phyloP scores from a whole-genome alignment of 2,113 vertebrate species.

The Parotia lawesii region DNA sequence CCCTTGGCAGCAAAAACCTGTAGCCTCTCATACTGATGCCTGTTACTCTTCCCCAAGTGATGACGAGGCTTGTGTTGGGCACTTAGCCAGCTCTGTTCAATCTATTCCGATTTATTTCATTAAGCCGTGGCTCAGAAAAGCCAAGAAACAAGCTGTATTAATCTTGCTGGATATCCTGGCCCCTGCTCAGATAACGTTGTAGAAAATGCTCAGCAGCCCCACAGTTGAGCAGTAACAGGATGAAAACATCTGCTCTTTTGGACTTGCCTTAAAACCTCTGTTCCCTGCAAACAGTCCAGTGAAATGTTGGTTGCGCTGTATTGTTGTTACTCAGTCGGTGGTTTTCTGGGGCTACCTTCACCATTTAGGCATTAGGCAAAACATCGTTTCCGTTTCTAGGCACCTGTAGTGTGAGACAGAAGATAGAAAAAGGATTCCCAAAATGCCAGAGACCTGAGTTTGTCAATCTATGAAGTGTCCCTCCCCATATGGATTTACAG shows the following conservation, averaged over 20 bases:
- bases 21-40: neutral
- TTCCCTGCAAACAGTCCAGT: neutral
- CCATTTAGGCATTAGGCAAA: neutral
- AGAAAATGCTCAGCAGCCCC: neutral
- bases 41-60: neutral
- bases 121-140: neutral
- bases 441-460: neutral
- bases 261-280: neutral
- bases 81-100: neutral
- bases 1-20: neutral
- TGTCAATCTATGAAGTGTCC: neutral
- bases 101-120: conserved; percentile 35
- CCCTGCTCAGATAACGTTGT: neutral
- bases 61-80: accelerated
- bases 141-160: neutral
- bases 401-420: neutral
- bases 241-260: neutral
- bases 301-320: neutral
- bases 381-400: neutral
- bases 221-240: neutral
- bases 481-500: neutral
- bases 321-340: neutral
- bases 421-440: neutral
- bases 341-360: neutral
- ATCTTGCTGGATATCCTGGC: neutral